Conservation (phyloP, 2,888 invertebrate species). For the Himalopsyche japonica region DNA sequence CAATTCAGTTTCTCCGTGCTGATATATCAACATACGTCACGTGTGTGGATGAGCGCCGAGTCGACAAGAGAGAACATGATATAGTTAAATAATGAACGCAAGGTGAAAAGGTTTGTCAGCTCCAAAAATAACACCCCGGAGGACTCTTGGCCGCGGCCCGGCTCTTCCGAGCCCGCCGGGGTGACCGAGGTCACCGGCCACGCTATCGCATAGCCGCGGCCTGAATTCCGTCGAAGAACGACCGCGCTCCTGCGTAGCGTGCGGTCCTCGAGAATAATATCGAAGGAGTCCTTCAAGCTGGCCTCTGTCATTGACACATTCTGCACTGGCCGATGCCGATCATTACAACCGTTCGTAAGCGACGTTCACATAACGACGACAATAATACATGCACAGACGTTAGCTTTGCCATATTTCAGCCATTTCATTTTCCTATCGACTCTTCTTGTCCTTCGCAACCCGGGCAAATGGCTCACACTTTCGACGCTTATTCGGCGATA, state of each 20-base stretch:
- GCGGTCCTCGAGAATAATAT: not conserved
- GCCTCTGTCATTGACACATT: constrained; percentile 31
- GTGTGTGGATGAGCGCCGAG: constrained; percentile 33
- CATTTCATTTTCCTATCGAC: not conserved
- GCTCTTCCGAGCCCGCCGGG: not conserved
- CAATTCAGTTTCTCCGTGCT: not conserved
- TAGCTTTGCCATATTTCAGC: not conserved
- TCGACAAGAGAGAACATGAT: constrained; percentile 56
- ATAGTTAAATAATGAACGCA: constrained; percentile 57
- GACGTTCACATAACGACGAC: not conserved
- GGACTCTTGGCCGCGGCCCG: not conserved
- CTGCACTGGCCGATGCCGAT: constrained; percentile 18
- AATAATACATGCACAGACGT: not conserved
- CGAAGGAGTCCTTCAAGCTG: constrained; percentile 17
- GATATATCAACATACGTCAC: constrained; percentile 4
- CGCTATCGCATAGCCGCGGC: not conserved
- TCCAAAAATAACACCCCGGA: not conserved
- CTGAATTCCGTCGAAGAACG: not conserved
- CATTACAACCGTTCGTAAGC: not conserved
- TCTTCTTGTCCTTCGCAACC: no score
- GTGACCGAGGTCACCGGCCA: not conserved
- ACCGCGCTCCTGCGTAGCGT: not conserved
- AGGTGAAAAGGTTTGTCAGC: constrained; percentile 59
- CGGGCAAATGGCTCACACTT: no score
- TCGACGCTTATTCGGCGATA: no score